These are phyloP conservation scores for Nomia melanderi DNA, from an alignment of 1,140 invertebrate species.

Conservation along the genomic window DNA sequence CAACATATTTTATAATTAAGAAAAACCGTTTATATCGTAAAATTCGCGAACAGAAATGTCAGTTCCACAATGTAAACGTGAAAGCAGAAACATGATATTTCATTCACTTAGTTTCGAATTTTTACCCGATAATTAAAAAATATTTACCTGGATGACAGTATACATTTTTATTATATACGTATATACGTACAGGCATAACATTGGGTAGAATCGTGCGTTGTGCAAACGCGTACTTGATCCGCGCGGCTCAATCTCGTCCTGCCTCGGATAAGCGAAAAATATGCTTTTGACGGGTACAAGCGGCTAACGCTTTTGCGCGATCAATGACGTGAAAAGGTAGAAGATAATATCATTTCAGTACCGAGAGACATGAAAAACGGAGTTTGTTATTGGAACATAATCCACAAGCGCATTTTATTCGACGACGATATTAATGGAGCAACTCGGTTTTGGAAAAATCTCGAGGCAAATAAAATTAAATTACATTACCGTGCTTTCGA, in stretches of 20 bases:
- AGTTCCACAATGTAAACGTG: too few species aligned
- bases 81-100: too few species aligned
- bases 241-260: too few species aligned
- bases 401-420: neutral
- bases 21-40: too few species aligned
- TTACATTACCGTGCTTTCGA: neutral
- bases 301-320: conserved; percentile 21
- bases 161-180: neutral
- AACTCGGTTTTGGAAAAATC: neutral
- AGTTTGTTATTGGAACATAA: conserved; percentile 24
- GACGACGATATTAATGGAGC: neutral
- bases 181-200: too few species aligned
- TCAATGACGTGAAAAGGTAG: conserved; percentile 33
- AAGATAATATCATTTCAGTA: conserved; percentile 30
- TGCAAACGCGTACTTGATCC: neutral
- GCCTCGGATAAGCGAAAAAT: conserved; percentile 22
- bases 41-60: too few species aligned
- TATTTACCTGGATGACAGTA: neutral
- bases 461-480: neutral
- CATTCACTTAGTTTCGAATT: neutral
- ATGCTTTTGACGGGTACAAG: conserved; percentile 25
- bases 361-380: neutral
- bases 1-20: too few species aligned
- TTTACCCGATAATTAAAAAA: neutral
- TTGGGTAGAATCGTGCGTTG: conserved; percentile 3